A percentile compares a stretch with the other conserved stretches of the same genome.
Conservation (phyloP, 2,113 vertebrate genomes). For the Coregonus clupeaformis region DNA sequence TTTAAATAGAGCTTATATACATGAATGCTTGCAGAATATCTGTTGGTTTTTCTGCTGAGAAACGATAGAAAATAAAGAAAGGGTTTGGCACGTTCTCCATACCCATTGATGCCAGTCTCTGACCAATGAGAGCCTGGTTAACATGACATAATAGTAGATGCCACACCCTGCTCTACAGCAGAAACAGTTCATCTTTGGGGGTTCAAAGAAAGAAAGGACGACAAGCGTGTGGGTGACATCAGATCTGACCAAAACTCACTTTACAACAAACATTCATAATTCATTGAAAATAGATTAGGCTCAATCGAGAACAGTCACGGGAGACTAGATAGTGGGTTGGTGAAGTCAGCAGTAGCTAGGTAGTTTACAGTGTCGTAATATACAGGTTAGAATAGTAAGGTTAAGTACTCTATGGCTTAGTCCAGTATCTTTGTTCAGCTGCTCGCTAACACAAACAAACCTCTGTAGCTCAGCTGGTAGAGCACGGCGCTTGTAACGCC, state of each 20-base stretch:
- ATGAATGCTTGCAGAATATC: constrained; percentile 10
- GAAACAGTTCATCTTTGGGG: neutral
- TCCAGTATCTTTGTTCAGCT: constrained; percentile 8
- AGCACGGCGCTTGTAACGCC: too few relatives aligned
- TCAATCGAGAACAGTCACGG: neutral
- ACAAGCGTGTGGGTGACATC: neutral
- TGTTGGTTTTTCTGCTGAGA: constrained; percentile 31
- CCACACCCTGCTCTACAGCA: neutral
- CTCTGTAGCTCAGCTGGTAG: too few relatives aligned
- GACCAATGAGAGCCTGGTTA: constrained; percentile 7
- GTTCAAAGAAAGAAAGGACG: neutral
- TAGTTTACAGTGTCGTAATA: constrained; percentile 53
- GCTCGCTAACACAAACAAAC: constrained; percentile 7
- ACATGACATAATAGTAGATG: constrained; percentile 20
- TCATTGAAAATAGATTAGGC: constrained; percentile 33
- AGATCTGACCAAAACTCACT: too few relatives aligned
- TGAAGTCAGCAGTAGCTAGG: constrained; percentile 42
- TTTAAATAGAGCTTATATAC: constrained; percentile 40
- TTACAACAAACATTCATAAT: too few relatives aligned
- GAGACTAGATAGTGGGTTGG: constrained; percentile 11
- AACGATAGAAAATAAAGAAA: constrained; percentile 40
- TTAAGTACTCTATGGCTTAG: constrained; percentile 49
- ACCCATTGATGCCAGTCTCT: constrained; percentile 19
- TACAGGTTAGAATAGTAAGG: neutral
- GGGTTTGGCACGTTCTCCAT: constrained; percentile 37